Base-by-base conservation (phyloP, 37 sponge, comb jelly and placozoan species). In the Aplysina aerophoba region DNA sequence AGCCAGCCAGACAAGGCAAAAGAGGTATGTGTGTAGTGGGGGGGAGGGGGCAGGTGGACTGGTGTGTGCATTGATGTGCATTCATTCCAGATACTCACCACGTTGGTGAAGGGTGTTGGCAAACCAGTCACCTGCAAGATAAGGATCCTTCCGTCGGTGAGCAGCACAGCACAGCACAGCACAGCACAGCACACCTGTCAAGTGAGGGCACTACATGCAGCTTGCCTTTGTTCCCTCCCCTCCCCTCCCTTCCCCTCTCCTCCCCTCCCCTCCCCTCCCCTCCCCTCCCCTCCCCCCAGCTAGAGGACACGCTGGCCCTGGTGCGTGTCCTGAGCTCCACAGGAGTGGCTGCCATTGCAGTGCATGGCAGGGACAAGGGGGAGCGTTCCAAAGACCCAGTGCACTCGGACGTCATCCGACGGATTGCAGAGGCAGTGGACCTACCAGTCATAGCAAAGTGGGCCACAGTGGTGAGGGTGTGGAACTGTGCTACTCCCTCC, bases 371-470 rank as follows among this genome's bases (percentile, higher is more conserved):
- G 89, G 89, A 72, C 6, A 0, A 81, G 39, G 4, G 24, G 11
- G 88, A 94, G 66, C 81, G 95, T 0, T 87, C 93, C 19, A 84
- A 53, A 0, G 59, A 87, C 16, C 91, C 98, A 6, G 90, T 91
- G 68, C 96, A 99, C 64, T 75, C 81, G 60, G 97, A 95, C 30
- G 75, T 95, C 44, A 90, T 99, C 40, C 83, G 79, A 36, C 85
- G 85, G 66, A 83, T 99, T 14, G 82, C 92, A 30, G 39, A 83
- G 39, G 36, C 33, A 4, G 57, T 91, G 4, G 67, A 90, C 36
- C 88, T 99, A 0, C 99, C 97, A 81, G 89, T 99, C 13, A 99
- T 99, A 54, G 97, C 97, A 55, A 99, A 99, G 92, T 95, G 75
- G 80, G 82, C 15, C 71, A 14, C 55, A 58, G 44, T 64, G 33